These are phyloP conservation scores for Nerophis lumbriciformis DNA, from an alignment of 2,113 vertebrate genomes.

Conservation along the genomic window DNA sequence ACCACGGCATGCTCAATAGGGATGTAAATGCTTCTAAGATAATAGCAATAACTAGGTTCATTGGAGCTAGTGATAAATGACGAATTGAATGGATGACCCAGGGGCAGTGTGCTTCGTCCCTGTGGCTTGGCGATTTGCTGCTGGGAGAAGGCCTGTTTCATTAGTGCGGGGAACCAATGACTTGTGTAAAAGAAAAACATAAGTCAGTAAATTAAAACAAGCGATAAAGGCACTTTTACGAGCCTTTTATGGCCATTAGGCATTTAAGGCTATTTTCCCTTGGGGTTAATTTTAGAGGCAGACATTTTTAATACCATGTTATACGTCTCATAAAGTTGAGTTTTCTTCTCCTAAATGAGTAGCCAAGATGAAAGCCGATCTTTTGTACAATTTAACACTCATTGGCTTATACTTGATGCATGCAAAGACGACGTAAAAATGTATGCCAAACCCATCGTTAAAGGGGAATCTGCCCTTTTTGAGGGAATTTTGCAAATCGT, in stretches of 20 bases:
- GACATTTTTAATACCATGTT: conserved; percentile 31
- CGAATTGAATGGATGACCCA: conserved; percentile 64
- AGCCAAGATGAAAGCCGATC: conserved; percentile 12
- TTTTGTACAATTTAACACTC: conserved; percentile 21
- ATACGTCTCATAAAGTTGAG: conserved; percentile 17
- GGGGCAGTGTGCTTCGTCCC: conserved; percentile 49
- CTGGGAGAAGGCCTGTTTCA: conserved; percentile 39
- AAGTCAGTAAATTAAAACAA: conserved; percentile 45
- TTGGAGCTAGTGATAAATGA: conserved; percentile 68
- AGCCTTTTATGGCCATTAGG: conserved; percentile 39
- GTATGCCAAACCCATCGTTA: no score
- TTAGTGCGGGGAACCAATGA: conserved; percentile 44
- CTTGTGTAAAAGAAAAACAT: conserved; percentile 46
- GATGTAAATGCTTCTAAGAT: conserved; percentile 71
- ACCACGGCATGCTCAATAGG: conserved; percentile 63
- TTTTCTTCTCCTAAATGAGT: conserved; percentile 34
- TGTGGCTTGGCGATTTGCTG: conserved; percentile 59
- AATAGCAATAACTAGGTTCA: conserved; percentile 72
- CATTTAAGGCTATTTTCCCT: conserved; percentile 35
- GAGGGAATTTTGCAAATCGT: no score
- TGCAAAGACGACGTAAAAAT: not conserved
- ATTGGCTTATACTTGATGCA: conserved; percentile 10
- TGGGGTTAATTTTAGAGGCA: conserved; percentile 30
- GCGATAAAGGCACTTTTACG: conserved; percentile 25
- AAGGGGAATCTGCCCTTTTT: no score